A percentile compares a stretch with the other conserved stretches of the same genome.
phyloP scores from a whole-genome alignment of 2,113 vertebrate genomes.

The Nyctibius bracteatus region DNA sequence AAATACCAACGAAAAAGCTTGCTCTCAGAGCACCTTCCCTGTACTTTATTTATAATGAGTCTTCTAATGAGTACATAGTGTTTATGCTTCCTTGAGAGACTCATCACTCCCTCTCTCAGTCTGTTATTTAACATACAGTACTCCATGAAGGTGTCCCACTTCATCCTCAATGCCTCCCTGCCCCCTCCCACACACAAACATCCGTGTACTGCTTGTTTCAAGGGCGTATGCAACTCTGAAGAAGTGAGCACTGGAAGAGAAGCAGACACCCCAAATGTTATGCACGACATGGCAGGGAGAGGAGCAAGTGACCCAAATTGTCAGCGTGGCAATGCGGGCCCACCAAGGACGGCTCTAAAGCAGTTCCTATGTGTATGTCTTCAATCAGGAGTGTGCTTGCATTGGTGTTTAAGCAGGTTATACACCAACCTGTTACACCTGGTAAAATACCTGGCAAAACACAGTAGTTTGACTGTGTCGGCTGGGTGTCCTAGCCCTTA shows the following conservation, averaged over 20 bases:
- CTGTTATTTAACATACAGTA: conserved; percentile 72
- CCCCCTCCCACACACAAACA: background rate
- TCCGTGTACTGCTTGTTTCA: conserved; percentile 35
- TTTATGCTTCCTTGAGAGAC: conserved; percentile 81
- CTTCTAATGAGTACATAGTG: conserved; percentile 77
- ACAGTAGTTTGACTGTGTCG: background rate
- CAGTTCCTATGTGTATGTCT: background rate
- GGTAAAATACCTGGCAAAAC: background rate
- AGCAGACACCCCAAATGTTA: background rate
- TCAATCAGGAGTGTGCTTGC: background rate
- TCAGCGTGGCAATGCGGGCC: background rate
- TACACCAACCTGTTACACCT: background rate
- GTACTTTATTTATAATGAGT: conserved; percentile 79
- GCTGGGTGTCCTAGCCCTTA: background rate
- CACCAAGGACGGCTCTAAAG: background rate
- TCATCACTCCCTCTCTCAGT: conserved; percentile 72
- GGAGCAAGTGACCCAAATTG: background rate
- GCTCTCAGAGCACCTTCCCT: conserved; percentile 77
- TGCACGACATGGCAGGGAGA: background rate
- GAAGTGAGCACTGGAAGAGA: background rate
- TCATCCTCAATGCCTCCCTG: background rate
- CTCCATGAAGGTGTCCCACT: conserved; percentile 56
- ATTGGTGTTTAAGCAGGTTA: background rate
- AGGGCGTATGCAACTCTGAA: conserved; percentile 5
- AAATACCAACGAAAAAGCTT: conserved; percentile 71